Conservation (phyloP, 1,140 invertebrate genomes). For the Heliconius eleuchia region DNA sequence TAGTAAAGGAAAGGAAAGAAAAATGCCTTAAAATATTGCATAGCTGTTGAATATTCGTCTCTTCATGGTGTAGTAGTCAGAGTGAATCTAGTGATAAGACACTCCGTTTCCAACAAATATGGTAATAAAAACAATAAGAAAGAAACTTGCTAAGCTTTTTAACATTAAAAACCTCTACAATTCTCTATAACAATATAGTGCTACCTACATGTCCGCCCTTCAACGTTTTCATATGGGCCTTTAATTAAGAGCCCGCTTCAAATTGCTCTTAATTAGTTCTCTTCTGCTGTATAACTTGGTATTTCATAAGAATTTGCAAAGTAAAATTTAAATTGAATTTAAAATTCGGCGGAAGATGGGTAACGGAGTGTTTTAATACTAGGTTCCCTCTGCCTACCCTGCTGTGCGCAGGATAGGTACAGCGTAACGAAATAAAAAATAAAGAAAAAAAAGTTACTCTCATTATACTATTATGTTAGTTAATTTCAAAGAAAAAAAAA, state of each 20-base stretch:
- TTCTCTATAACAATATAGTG: slow-evolving; percentile 1
- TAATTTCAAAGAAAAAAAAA: too few species aligned
- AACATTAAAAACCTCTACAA: neutral
- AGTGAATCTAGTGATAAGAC: too few species aligned
- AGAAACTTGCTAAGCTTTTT: neutral
- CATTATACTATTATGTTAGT: too few species aligned
- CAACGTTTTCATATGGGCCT: slow-evolving; percentile 24
- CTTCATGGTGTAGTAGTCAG: neutral
- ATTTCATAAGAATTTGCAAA: neutral
- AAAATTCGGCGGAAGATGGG: too few species aligned
- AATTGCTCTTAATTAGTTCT: slow-evolving; percentile 41
- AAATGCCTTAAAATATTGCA: neutral
- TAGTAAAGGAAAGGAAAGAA: neutral
- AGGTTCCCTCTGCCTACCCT: too few species aligned
- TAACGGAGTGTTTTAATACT: too few species aligned
- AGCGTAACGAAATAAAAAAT: neutral
- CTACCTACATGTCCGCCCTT: slow-evolving; percentile 6
- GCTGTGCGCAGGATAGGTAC: too few species aligned
- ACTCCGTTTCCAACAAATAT: too few species aligned
- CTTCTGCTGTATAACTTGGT: slow-evolving; percentile 6
- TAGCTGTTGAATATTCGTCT: neutral
- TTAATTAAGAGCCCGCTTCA: slow-evolving; percentile 40
- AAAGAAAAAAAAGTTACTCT: neutral
- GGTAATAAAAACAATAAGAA: neutral
- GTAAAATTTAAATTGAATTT: too few species aligned